Conservation (phyloP, 2,113 vertebrate genomes). For the Oryzias celebensis region DNA sequence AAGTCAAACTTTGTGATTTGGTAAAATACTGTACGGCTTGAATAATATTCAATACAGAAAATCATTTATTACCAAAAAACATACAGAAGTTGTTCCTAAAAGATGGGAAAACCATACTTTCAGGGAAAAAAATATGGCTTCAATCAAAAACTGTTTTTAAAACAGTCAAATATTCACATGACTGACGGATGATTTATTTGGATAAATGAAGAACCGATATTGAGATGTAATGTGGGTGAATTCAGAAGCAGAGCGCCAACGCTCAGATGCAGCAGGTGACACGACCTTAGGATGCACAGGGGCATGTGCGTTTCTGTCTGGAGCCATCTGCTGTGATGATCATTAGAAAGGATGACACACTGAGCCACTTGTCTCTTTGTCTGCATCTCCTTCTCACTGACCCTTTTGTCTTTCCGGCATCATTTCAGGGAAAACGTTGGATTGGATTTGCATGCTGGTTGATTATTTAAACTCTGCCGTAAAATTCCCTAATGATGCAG, state of each 20-base stretch:
- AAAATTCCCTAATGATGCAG: conserved; percentile 50
- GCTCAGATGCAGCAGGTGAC: conserved; percentile 40
- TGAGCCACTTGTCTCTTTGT: conserved; percentile 38
- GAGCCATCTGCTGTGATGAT: conserved; percentile 62
- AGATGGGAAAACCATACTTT: too few relatives aligned
- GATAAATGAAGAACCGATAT: too few relatives aligned
- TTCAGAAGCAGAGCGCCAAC: conserved; percentile 26
- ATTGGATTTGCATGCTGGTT: conserved; percentile 36
- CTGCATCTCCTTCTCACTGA: conserved; percentile 15
- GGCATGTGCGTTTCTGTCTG: conserved; percentile 39
- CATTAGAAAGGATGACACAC: conserved; percentile 62
- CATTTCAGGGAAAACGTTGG: conserved; percentile 44
- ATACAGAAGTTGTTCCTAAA: too few relatives aligned
- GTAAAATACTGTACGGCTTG: too few relatives aligned
- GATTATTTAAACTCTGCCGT: conserved; percentile 49
- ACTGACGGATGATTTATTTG: too few relatives aligned
- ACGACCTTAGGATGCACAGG: conserved; percentile 11
- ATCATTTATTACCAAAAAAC: too few relatives aligned
- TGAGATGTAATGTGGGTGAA: neutral
- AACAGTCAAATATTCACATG: too few relatives aligned
- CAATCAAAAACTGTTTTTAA: too few relatives aligned
- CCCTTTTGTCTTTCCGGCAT: conserved; percentile 33
- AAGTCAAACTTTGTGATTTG: too few relatives aligned
- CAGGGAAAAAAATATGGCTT: too few relatives aligned
- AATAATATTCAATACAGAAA: too few relatives aligned